Conservation (phyloP, 2,888 invertebrate species). For the Megalurothrips usitatus region DNA sequence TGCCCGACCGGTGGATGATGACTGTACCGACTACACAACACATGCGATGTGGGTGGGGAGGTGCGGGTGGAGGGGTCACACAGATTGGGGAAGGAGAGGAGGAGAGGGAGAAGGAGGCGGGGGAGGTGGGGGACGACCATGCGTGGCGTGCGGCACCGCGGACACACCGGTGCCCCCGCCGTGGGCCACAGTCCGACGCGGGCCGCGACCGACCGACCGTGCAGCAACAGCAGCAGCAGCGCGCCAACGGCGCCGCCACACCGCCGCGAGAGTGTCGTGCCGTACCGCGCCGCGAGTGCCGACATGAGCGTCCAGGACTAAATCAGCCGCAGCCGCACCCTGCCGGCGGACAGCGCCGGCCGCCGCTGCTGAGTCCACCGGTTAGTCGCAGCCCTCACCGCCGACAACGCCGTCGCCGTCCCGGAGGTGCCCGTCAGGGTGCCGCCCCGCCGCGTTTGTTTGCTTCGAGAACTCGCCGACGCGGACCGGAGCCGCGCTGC, state of each 20-base stretch:
- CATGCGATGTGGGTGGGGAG: background rate
- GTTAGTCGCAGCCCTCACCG: too few relatives aligned
- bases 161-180: background rate
- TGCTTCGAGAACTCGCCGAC: too few relatives aligned
- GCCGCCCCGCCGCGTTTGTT: too few relatives aligned
- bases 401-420: too few relatives aligned
- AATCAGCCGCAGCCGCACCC: too few relatives aligned
- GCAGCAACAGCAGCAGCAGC: background rate
- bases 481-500: too few relatives aligned
- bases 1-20: background rate
- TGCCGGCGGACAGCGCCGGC: too few relatives aligned
- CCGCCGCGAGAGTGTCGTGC: too few relatives aligned
- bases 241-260: background rate
- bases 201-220: background rate
- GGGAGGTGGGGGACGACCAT: background rate
- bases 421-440: too few relatives aligned
- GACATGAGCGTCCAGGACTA: too few relatives aligned
- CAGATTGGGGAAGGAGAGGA: background rate
- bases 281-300: too few relatives aligned
- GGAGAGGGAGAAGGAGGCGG: background rate
- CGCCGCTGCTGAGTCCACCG: too few relatives aligned
- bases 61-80: background rate
- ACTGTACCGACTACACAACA: background rate
- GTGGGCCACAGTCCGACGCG: background rate
- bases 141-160: background rate